Evolutionary conservation across 2,797 vertebrate genomes (phyloP), one percentile per base, ranked within the genome.

Genomic region (Lates japonicus): DNA sequence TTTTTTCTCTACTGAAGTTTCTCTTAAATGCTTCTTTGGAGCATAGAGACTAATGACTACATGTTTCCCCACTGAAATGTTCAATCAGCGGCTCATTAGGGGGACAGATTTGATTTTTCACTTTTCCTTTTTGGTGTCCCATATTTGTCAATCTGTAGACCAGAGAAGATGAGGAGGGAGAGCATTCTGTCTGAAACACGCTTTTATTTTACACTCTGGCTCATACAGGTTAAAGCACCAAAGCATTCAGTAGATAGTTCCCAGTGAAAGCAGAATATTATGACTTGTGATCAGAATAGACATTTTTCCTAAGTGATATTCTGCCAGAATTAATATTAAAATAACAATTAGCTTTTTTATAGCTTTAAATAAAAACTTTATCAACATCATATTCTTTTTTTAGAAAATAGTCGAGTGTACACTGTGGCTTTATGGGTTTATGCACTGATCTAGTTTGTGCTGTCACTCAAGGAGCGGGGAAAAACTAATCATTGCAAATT

Each of bases 11-110:
- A 55, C 74, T 81, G 78, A 91, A 91, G 85, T 91, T 92, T 93
- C 79, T 92, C 89, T 90, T 87, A 86, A 90, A 93, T 80, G 90
- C 90, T 87, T 94, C 92, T 92, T 83, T 79, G 82, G 82, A 90
- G 90, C 92, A 81, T 42, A 72, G 78, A 90, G 86, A 90, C 87
- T 93, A 94, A 95, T 91, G 91, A 90, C 89, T 91, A 71, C 94
- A 94, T 94, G 94, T 94, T 90, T 88, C 88, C 78, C 78, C 88
- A 75, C 87, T 91, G 91, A 94, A 94, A 93, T 92, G 88, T 94
- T 94, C 94, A 95, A 95, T 95, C 93, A 95, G 89, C 46, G 17
- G 57, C 89, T 94, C 89, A 88, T 94, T 93, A 94, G 69, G 62
- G 72, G 73, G 70, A 88, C 84, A 86, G 87, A 94, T 94, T 93